Base-by-base conservation (phyloP, 53 echinoderm and acorn worm genomes). In the Mesocentrotus franciscanus region DNA sequence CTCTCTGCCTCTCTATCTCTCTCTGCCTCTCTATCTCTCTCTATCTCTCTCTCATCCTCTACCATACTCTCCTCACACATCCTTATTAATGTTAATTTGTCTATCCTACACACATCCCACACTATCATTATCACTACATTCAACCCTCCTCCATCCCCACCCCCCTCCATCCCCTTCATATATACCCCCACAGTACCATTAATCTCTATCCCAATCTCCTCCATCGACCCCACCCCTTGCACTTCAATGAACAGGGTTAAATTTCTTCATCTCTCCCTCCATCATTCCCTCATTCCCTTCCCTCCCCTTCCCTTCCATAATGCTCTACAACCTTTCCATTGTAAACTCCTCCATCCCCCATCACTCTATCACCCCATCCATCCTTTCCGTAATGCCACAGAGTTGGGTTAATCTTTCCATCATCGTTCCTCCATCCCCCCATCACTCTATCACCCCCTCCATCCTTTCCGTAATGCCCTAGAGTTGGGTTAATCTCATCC, bases 401-500 rank as follows among this genome's bases (percentile, higher is more conserved):
- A 20, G 26, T 58, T 61, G 9, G 32, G 56, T 29, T 58, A 24
- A 56, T 58, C 90, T 90, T 58, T 90, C 61, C 60, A 56, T 62
- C 61, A 3, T 10, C 11, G 0, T 39, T 92, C 58, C 92, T 72
- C 92, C 56, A 8, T 91, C 66, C 91, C 8, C 20, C 60, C 68
- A 49, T 85, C 4, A 18, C 66, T 60, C 39, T 68, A 12, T 27
- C 66, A 34, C 24, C 92, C 42, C 59, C 91, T 91, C 91, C 20
- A 61, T 39, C 91, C 59, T 10, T 27, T 59, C 60, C 90, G 22
- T 30, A 58, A 90, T 15, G 20, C 90, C 35, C 60, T 60, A 90
- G 26, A 91, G 91, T 57, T 20, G 20, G 91, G 62, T 91, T 91
- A 91, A 92, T 72, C 92, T 55, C 92, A 39, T 68, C 56, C 68